Base-by-base conservation (phyloP, 2,113 vertebrate genomes). In the Antechinus flavipes region DNA sequence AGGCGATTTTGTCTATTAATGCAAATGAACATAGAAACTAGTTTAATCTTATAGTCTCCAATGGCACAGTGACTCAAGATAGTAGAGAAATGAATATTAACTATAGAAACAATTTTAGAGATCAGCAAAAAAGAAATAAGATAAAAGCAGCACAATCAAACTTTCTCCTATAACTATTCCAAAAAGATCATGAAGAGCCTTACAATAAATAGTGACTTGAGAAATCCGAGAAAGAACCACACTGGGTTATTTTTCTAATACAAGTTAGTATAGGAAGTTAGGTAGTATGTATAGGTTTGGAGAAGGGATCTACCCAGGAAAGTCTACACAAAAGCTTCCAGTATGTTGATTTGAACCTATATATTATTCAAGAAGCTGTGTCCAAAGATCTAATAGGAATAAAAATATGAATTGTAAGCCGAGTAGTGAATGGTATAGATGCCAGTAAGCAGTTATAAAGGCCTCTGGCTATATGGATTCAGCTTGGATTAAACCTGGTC, bases 31-130 rank as follows among this genome's bases (percentile, higher is more conserved):
- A 56, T 52, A 93, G 9, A 50, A 95, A 93, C 42, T 11, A 76
- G 49, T 90, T 95, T 96, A 53, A 96, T 24, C 90, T 95, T 91
- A 52, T 22, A 76, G 52, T 23, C 84, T 76, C 16, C 84, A 42
- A 42, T 9, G 27, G 22, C 61, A 68, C 30, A 68, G 61, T 68
- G 61, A 68, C 8, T 93, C 42, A 42, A 94, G 95, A 97, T 23
- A 94, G 10, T 23, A 94, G 30, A 47, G 2, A 89, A 22, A 1
- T 27, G 42, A 94, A 94, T 30, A 93, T 3, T 52, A 90, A 92
- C 24, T 19, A 8, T 90, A 91, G 54, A 58, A 95, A 58, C 10
- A 23, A 95, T 93, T 9, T 54, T 68, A 30, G 26, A 61, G 58
- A 68, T 0, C 30, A 68, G 30, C 35, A 68, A 68, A 68, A 1